These are phyloP conservation scores for Peromyscus melanophrys DNA, from an alignment of 2,797 vertebrate genomes.

Conservation along the genomic window DNA sequence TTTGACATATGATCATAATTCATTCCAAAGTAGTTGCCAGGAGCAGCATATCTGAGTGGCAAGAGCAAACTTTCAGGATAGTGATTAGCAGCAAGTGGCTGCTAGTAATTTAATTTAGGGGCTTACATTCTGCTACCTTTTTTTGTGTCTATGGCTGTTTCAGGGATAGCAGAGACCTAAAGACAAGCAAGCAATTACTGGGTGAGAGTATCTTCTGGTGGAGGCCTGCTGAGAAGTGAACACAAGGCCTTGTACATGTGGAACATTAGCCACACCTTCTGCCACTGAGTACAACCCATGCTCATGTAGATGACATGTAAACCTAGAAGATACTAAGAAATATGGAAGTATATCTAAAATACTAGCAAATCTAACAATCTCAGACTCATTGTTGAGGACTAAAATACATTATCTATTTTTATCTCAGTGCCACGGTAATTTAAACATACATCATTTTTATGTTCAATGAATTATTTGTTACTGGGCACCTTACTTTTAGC, in stretches of 20 bases:
- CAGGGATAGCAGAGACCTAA: not conserved
- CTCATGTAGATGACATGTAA: not conserved
- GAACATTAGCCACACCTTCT: not conserved
- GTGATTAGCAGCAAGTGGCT: not conserved
- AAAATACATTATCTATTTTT: not conserved
- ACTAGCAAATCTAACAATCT: not conserved
- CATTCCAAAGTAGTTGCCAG: not conserved
- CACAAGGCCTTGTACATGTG: not conserved
- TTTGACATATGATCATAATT: not conserved
- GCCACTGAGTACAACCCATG: not conserved
- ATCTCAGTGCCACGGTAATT: not conserved
- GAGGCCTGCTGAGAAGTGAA: not conserved
- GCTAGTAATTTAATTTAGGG: not conserved
- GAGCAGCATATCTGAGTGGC: not conserved
- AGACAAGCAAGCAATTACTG: not conserved
- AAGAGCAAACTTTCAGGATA: not conserved
- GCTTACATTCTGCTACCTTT: not conserved
- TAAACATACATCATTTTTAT: slow-evolving; percentile 1
- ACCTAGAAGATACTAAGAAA: not conserved
- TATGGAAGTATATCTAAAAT: not conserved
- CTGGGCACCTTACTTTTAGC: not conserved
- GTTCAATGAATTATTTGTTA: not conserved
- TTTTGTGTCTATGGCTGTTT: not conserved
- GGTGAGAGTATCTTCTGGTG: not conserved
- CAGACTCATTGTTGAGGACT: not conserved